Base-by-base conservation (phyloP, 2,888 invertebrate species). In the Hydriomena furcata region DNA sequence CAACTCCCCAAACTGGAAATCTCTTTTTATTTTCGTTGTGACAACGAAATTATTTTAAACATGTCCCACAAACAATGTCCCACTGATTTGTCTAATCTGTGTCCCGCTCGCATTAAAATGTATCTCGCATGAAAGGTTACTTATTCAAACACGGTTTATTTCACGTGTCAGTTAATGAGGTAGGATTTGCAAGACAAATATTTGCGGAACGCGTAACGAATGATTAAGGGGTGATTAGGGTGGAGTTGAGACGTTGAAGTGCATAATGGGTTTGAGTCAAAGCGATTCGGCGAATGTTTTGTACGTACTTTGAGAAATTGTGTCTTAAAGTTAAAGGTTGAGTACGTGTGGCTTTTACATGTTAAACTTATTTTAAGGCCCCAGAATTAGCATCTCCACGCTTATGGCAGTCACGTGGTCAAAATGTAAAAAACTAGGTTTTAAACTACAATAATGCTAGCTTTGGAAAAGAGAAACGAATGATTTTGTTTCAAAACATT, bases 151-250 rank as follows among this genome's bases (percentile, higher is more conserved):
- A 7, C 20, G 13, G 30, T 25, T 23, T 31, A 45, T 32, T 49
- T 42, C 32, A 41, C 41, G 44, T 28, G 45, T 41, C 38, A 41
- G 17, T 32, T 30, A 42, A 38, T 41, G 38, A 46, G 46, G 31
- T 17, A 1, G 36, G 37, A 37, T 40, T 47, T 34, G 47, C 32
- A 25, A 40, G 21, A 6, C 55, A 55, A 51, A 48, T 48, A 45
- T 55, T 55, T 55, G 44, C 30, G 11, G 32, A 8, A 11, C 21
- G n/a, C 17, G 24, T 11, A 7, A 34, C 13, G 5, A 7, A 34
- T 34, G 17, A 34, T 43, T 27, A 41, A n/a, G 17, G 36, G 17
- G 37, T 12, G 45, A 25, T 25, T 42, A 31, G 41, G 23, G 12
- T 24, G 24, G 32, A 25, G 32, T 25, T 25, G 7, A 34, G 42